These are phyloP conservation scores for Hyperopisus bebe DNA, from an alignment of 2,113 vertebrate species.

Conservation along the genomic window DNA sequence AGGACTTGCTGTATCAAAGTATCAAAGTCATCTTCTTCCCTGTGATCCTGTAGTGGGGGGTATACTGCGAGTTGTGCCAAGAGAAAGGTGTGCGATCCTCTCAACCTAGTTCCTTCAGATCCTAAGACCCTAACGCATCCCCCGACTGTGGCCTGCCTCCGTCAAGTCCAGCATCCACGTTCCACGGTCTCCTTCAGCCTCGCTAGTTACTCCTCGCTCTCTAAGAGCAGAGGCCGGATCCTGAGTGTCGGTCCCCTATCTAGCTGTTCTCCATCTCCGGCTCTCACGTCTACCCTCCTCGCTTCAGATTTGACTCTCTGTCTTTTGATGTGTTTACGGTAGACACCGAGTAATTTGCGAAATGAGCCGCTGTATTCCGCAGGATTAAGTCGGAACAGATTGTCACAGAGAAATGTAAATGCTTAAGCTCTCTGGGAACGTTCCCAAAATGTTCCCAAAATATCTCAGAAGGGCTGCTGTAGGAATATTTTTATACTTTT, in stretches of 20 bases:
- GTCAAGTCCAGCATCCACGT: background rate
- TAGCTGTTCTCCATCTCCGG: background rate
- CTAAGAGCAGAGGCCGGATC: background rate
- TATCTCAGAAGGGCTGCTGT: constrained; percentile 7
- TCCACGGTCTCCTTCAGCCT: background rate
- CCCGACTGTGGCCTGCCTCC: background rate
- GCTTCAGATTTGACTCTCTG: background rate
- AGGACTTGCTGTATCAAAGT: background rate
- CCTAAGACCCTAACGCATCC: background rate
- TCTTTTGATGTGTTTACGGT: background rate
- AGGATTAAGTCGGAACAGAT: constrained; percentile 12
- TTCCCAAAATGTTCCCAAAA: constrained; percentile 24
- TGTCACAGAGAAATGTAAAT: constrained; percentile 8
- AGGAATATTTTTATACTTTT: constrained; percentile 6
- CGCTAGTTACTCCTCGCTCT: background rate
- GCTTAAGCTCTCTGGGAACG: constrained; percentile 8
- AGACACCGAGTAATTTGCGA: background rate
- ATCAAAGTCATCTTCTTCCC: background rate
- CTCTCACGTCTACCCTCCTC: background rate
- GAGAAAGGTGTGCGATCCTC: background rate
- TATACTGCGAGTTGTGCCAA: background rate
- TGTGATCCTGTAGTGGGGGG: background rate
- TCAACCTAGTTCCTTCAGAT: background rate
- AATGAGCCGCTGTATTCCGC: background rate
- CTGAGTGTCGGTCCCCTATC: background rate